A percentile compares a stretch with the other conserved stretches of the same genome.
Conservation (phyloP, 1,140 invertebrate species). For the Drusus annulatus region DNA sequence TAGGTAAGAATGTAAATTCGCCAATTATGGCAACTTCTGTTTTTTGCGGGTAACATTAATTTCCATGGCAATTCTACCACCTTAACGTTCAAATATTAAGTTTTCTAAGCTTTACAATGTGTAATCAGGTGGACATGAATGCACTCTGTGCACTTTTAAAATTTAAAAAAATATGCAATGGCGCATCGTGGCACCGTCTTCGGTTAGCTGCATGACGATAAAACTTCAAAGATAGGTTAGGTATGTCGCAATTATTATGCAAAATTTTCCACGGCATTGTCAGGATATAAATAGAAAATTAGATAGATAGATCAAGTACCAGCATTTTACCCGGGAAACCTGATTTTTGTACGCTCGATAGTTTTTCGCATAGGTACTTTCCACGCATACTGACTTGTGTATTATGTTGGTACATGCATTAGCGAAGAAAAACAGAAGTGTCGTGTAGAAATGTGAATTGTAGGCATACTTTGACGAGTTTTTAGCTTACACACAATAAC, state of each 20-base stretch:
- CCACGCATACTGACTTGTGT: too few species aligned
- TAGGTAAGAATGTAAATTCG: background rate
- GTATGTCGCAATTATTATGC: background rate
- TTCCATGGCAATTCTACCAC: conserved; percentile 3
- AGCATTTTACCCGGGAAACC: too few species aligned
- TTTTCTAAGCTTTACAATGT: conserved; percentile 18
- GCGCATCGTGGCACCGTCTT: background rate
- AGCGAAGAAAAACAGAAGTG: too few species aligned
- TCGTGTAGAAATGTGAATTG: too few species aligned
- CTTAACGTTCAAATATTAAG: background rate
- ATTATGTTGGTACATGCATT: too few species aligned
- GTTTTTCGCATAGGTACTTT: too few species aligned
- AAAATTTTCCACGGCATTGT: background rate
- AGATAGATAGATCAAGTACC: too few species aligned
- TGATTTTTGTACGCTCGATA: too few species aligned
- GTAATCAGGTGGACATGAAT: background rate
- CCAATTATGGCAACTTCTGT: background rate
- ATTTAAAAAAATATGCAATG: conserved; percentile 1
- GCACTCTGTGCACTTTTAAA: conserved; percentile 18
- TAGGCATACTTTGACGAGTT: too few species aligned
- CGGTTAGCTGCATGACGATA: background rate
- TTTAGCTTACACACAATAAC: too few species aligned
- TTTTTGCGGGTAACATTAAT: conserved; percentile 8
- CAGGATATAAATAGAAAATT: too few species aligned
- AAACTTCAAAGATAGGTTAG: background rate